Conservation (phyloP, 2,113 vertebrate species). For the Sinocyclocheilus maitianheensis region DNA sequence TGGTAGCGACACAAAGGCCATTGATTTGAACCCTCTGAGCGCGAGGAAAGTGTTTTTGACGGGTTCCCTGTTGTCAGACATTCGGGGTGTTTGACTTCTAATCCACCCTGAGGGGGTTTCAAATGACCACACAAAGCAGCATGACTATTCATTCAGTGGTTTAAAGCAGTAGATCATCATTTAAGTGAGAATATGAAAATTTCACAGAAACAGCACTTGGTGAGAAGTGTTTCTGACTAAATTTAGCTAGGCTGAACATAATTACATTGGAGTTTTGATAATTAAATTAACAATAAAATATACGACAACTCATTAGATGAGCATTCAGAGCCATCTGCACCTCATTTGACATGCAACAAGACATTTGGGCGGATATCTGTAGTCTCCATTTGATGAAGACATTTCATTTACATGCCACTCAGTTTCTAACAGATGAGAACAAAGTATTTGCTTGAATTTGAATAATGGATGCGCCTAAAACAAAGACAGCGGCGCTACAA, state of each 20-base stretch:
- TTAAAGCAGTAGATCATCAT: neutral
- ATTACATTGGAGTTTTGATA: constrained; percentile 24
- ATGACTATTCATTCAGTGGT: neutral
- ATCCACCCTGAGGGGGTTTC: constrained; percentile 42
- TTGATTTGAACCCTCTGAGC: constrained; percentile 46
- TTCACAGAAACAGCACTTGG: neutral
- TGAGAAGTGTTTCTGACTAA: constrained; percentile 23
- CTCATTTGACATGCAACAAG: constrained; percentile 14
- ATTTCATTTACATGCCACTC: constrained; percentile 34
- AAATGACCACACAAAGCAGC: constrained; percentile 25
- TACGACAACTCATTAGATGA: neutral
- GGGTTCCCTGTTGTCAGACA: constrained; percentile 39
- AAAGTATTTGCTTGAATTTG: constrained; percentile 36
- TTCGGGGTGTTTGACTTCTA: constrained; percentile 32
- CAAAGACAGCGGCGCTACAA: constrained; percentile 37
- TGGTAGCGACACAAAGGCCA: constrained; percentile 39
- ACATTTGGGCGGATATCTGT: constrained; percentile 26
- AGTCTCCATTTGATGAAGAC: constrained; percentile 21
- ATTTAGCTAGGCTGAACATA: constrained; percentile 1
- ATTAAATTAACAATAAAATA: constrained; percentile 21
- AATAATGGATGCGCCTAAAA: constrained; percentile 38
- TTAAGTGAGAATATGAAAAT: constrained; percentile 6
- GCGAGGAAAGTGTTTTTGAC: constrained; percentile 18
- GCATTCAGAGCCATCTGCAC: constrained; percentile 17
- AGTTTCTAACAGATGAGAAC: constrained; percentile 38